These are phyloP conservation scores for Mustela lutreola DNA, from an alignment of 2,113 vertebrate genomes.

Conservation along the genomic window DNA sequence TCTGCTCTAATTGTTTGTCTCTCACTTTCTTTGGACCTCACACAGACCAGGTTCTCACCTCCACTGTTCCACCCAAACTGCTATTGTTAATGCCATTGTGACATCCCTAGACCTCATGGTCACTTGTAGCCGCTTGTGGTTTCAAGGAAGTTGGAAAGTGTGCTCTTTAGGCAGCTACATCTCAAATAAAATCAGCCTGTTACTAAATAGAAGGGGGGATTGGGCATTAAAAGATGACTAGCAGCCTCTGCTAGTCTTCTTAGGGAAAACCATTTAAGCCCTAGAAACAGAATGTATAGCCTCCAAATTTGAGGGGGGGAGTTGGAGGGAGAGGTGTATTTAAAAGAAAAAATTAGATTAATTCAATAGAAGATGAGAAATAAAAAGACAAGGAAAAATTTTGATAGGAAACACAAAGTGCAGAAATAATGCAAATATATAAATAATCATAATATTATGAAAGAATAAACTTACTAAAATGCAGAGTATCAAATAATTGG, in stretches of 20 bases:
- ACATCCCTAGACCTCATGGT: not conserved
- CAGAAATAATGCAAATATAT: not conserved
- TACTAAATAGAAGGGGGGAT: not conserved
- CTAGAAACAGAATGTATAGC: not conserved
- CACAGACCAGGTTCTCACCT: not conserved
- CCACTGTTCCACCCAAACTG: not conserved
- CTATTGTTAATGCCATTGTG: not conserved
- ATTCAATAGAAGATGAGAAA: not conserved
- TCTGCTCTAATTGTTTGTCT: not conserved
- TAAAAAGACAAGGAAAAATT: not conserved
- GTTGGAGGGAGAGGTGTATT: not conserved
- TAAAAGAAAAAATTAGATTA: not conserved
- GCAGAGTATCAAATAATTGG: not conserved
- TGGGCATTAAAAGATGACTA: not conserved
- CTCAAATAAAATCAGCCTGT: not conserved
- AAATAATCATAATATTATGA: not conserved
- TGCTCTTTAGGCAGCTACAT: not conserved
- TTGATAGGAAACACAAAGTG: not conserved
- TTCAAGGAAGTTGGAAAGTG: not conserved
- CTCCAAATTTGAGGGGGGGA: not conserved
- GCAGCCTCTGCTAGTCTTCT: not conserved
- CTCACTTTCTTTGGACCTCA: not conserved
- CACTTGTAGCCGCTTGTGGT: not conserved
- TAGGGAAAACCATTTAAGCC: not conserved
- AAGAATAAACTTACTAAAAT: not conserved